Conservation (phyloP, 2,888 invertebrate genomes). For the Taenaris catops region DNA sequence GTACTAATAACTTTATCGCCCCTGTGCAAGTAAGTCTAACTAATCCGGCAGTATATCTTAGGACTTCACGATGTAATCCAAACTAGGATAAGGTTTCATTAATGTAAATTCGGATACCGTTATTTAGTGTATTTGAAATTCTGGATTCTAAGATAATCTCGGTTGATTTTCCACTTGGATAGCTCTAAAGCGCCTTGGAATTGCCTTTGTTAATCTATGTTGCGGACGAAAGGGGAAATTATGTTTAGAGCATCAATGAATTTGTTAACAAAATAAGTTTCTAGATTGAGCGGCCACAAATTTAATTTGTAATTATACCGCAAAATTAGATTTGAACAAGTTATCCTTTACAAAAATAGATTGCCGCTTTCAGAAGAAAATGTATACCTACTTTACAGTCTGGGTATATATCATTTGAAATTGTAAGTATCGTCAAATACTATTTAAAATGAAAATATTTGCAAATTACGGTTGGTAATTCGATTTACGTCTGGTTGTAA, state of each 20-base stretch:
- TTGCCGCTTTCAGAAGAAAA: too few species aligned
- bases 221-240: slow-evolving; percentile 2
- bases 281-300: neutral
- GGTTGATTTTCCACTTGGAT: slow-evolving; percentile 19
- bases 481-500: too few species aligned
- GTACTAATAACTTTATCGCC: too few species aligned
- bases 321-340: neutral
- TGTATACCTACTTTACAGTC: too few species aligned
- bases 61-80: slow-evolving; percentile 13
- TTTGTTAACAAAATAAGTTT: slow-evolving; percentile 2
- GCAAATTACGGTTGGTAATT: too few species aligned
- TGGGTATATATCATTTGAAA: too few species aligned
- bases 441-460: too few species aligned
- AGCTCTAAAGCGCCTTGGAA: slow-evolving; percentile 9
- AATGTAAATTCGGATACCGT: slow-evolving; percentile 15
- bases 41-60: slow-evolving; percentile 14
- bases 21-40: neutral
- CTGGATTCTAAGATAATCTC: slow-evolving; percentile 17
- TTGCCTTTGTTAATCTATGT: slow-evolving; percentile 12
- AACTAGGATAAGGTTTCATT: slow-evolving; percentile 11
- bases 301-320: neutral
- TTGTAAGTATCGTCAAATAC: too few species aligned
- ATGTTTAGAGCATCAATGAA: slow-evolving; percentile 3
- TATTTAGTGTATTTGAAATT: slow-evolving; percentile 16
- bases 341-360: too few species aligned